Evolutionary conservation across 1,140 invertebrate species (phyloP), one percentile per base, ranked within the genome.

Genomic region (Gryon sp.): DNA sequence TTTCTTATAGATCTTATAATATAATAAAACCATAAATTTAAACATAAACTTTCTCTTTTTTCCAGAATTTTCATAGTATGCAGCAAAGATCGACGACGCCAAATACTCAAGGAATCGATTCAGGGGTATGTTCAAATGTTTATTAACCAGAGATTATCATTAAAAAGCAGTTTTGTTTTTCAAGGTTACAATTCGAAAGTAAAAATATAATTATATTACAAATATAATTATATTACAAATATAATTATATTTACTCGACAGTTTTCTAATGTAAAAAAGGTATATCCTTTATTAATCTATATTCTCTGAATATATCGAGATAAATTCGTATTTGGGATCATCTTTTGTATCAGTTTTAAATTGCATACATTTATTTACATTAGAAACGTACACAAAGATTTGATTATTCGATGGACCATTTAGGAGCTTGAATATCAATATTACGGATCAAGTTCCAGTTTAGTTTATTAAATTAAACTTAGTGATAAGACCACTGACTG

Each of bases 31-130:
- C n/a, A n/a, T n/a, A n/a, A n/a, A n/a, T n/a, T n/a, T n/a, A n/a
- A n/a, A n/a, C n/a, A n/a, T n/a, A n/a, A n/a, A 12, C 19, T 57
- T 20, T 68, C 18, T 19, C 6, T 40, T 38, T 80, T 45, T 85
- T 85, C 16, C 73, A 89, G 87, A 88, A 80, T 86, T 89, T 87
- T 70, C 87, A 89, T 53, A 86, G 85, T 70, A 81, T 89, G 74
- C 87, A 86, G 46, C 86, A 88, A 82, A 83, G 87, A 83, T 87
- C 87, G 41, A 88, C 87, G 41, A 89, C 87, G 74, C 87, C 87
- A 81, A 89, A 89, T 86, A 85, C 87, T 84, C 87, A 89, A 86
- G 87, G 87, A 77, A 89, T 89, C 68, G 87, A 89, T 77, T 85
- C 87, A 77, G 87, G 87, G 83, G 87, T 89, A 70, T 83, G 87